Base-by-base conservation (phyloP, 2,113 vertebrate species). In the Paradoxurus hermaphroditus region DNA sequence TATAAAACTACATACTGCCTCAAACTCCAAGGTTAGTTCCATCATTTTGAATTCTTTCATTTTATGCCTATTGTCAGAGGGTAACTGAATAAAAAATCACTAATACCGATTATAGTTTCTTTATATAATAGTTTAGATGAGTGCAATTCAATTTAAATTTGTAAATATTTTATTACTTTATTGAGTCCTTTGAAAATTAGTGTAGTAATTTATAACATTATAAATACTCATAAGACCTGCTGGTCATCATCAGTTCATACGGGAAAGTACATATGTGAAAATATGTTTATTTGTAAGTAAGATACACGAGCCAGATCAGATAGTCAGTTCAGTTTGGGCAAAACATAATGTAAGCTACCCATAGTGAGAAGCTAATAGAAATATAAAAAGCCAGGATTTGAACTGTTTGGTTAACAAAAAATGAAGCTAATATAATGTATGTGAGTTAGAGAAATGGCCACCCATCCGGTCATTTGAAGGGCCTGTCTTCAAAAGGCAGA, bases 41-140 rank as follows among this genome's bases (percentile, higher is more conserved):
- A 63, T 96, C 18, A 59, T 90, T 94, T 91, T 93, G 36, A 62
- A 62, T 97, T 51, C 39, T 70, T 81, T 94, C 3, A 73, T 95
- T 95, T 79, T 56, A 78, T 95, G 7, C 18, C 62, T 31, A 39
- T 88, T 88, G 59, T 94, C 53, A 92, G 53, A 70, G 46, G 11
- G 6, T 92, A 72, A 89, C 85, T 77, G 62, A 63, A 31, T n/a
- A 53, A n/a, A 41, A 59, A 81, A 87, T 53, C n/a, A 59, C 27
- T 82, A 86, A 83, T 70, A 56, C 29, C 34, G 68, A 39, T 12
- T 68, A 36, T 86, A 15, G 5, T 77, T 94, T 97, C 36, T 19
- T 81, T 56, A 27, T 79, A 12, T 78, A 89, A 84, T 44, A 75
- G 18, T 83, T 29, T 34, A 21, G 68, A 44, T 41, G 44, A 62